Conservation (phyloP, 2,797 vertebrate genomes). For the Propithecus deckenii region DNA sequence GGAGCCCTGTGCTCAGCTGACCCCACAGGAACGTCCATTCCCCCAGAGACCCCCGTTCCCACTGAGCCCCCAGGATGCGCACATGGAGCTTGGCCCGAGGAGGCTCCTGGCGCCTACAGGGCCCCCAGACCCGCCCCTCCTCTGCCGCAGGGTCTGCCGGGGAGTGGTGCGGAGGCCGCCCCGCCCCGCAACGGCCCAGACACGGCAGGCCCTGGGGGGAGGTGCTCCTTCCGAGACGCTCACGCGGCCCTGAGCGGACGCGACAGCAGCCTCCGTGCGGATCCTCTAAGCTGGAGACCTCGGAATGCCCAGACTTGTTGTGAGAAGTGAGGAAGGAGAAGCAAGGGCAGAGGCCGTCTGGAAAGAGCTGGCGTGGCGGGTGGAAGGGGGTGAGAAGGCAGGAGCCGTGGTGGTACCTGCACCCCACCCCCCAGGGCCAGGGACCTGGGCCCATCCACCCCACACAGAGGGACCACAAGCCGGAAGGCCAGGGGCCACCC, state of each 20-base stretch:
- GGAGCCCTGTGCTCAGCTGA: not conserved
- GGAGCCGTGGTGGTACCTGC: no score
- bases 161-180: not conserved
- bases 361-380: rapidly evolving
- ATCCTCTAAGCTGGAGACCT: not conserved
- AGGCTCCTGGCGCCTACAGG: not conserved
- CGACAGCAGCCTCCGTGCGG: rapidly evolving
- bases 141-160: not conserved
- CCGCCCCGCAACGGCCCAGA: no score
- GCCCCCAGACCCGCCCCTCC: no score
- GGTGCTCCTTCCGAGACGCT: not conserved
- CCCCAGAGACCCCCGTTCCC: not conserved
- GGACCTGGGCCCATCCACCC: not conserved
- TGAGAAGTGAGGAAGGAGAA: not conserved
- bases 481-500: not conserved
- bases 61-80: no score
- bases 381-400: not conserved
- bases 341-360: no score
- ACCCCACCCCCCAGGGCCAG: no score
- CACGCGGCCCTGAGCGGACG: no score
- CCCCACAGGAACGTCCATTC: not conserved
- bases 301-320: no score
- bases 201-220: no score
- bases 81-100: not conserved
- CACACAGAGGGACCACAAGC: not conserved